Evolutionary conservation across 2,888 invertebrate species (phyloP), one percentile per base, ranked within the genome.

Genomic region (Stenurella melanura): DNA sequence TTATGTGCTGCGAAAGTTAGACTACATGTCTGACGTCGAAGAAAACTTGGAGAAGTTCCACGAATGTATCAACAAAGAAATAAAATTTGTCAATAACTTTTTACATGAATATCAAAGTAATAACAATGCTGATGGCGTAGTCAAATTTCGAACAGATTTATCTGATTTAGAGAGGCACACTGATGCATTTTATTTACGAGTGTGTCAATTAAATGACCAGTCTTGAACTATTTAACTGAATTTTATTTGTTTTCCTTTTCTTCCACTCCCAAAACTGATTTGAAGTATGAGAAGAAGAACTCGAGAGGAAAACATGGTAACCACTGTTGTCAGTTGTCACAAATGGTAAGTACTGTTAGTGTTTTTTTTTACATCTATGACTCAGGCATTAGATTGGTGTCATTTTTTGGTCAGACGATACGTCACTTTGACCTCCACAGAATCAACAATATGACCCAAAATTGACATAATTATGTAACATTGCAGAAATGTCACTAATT

Each of bases 111-210:
- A n/a, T 34, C 11, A 56, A 66, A 18, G 19, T 5, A 17, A 1
- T 17, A 15, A 61, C 50, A 19, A 50, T 34, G 18, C 3, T 17
- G 66, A 58, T 30, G 54, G 80, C 64, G 75, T 83, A 70, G 70
- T 73, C 61, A 64, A 78, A 19, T 83, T 84, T 74, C 81, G 84
- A 60, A 68, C 70, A 15, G 58, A 79, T 17, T 77, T 87, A 26
- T 64, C 71, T 67, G 77, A 81, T 58, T 71, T 83, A 34, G 87
- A 87, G 76, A 73, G 78, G 63, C 58, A 82, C 66, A 81, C 85
- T 6, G 87, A 87, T 81, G 12, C 78, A 12, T 66, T 78, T 6
- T 83, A 81, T 77, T 66, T 82, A 57, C 75, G 75, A 76, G 64
- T 80, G 19, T 74, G 78, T 18, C 74, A 77, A 38, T 58, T 79